Base-by-base conservation (phyloP, 2,113 vertebrate genomes). In the Regulus satrapa region DNA sequence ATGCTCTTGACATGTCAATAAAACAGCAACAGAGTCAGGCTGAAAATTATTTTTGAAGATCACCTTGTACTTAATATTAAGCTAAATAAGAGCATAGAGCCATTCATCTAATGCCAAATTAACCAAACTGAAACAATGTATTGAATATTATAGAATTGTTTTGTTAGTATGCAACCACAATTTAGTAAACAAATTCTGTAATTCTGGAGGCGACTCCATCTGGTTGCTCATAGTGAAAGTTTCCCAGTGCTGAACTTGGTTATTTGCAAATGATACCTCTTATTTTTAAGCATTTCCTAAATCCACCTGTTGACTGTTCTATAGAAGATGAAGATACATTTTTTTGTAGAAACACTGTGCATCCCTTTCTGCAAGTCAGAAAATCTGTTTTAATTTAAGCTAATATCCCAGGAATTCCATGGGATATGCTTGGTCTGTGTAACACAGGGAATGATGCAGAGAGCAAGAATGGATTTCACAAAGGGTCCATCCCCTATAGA, bases 41-140 rank as follows among this genome's bases (percentile, higher is more conserved):
- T 88, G 80, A 91, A 97, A 95, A 94, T 25, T 94, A 52, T 85
- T 97, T 95, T 91, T 92, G 76, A 97, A 97, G 92, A 97, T 97
- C 90, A 97, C 84, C 79, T 97, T 97, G 91, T 95, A 68, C 85
- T 77, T 96, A 85, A 25, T 94, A 92, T 90, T 84, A 73, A 72
- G 36, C 62, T 78, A 96, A 97, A 96, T 62, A 95, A 85, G 67
- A 82, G 51, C 92, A 85, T 71, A 76, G 73, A 94, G 85, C 68
- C 45, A 5, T 80, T 78, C 18, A 91, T 36, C 8, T 54, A 36
- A 32, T 74, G 38, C 16, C 54, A 95, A 97, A 93, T 94, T 92
- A 97, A 46, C 46, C 48, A 81, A 71, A 52, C 29, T 15, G 14
- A 89, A 61, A 59, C 34, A 29, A 41, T 36, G 89, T 51, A 34